Evolutionary conservation across 2,888 invertebrate species (phyloP), one percentile per base, ranked within the genome.

Genomic region (Melieria crassipennis): DNA sequence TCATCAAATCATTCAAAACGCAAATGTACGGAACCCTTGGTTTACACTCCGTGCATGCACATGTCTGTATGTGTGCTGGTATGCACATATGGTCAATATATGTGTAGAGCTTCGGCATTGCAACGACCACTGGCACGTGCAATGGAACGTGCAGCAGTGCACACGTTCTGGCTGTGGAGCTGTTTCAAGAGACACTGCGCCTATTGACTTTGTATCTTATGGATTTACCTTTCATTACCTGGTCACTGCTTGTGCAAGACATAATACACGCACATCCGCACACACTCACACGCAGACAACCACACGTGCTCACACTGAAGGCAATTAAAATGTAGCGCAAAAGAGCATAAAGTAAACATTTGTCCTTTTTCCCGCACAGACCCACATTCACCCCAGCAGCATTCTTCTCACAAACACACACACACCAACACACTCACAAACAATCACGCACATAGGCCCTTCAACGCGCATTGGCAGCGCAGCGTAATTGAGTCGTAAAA

Each of bases 1-100:
- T 79, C 81, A 82, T 81, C 81, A 81, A 81, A 82, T 79, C 52
- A 52, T 82, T 79, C 78, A 77, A 79, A 76, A 79, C 76, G 76
- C 4, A 56, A 52, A 56, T 30, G 52, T 46, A 42, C 11, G 52
- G 64, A 48, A 50, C 57, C 63, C 16, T 48, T 64, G 16, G 16
- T 2, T 16, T 16, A 16, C 16, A 16, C 11, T 30, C 13, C 7
- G 43, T 52, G 45, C 10, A 30, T 52, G 16, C 11, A 46, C 13
- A 55, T 2, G 45, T 2, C 9, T 16, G 10, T 80, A 78, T 79
- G 81, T 79, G 79, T 78, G 78, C 77, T 72, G 79, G 10, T 48
- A 62, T n/a, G 60, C n/a, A 60, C 58, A 70, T 30, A 50, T 47
- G 52, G 11, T 1, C 50, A 11, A 50, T 50, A 50, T 10, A 50